Conservation (phyloP, 2,113 vertebrate species). For the Antennarius striatus region DNA sequence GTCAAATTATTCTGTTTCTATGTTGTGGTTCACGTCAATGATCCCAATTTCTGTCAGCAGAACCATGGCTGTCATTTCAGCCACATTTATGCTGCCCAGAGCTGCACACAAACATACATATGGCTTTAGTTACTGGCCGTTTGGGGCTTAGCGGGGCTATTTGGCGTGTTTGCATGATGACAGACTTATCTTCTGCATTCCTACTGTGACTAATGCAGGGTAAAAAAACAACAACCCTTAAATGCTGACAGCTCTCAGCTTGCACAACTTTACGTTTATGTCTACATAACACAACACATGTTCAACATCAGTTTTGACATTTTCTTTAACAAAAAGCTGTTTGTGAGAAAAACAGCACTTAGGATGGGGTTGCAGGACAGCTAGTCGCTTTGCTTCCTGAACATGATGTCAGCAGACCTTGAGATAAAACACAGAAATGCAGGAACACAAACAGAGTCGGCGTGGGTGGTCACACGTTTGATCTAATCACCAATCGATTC, state of each 20-base stretch:
- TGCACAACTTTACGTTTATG: conserved; percentile 20
- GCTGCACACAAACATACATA: conserved; percentile 39
- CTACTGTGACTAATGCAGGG: conserved; percentile 47
- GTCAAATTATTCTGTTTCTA: background rate
- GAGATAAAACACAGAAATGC: conserved; percentile 13
- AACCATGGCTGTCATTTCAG: conserved; percentile 22
- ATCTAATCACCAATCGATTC: background rate
- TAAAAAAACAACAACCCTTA: conserved; percentile 23
- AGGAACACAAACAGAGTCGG: background rate
- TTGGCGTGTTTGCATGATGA: conserved; percentile 56
- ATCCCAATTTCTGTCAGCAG: conserved; percentile 35
- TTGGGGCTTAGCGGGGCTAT: conserved; percentile 39
- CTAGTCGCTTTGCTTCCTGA: conserved; percentile 16
- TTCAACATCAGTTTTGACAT: background rate
- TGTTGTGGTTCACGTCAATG: conserved; percentile 3
- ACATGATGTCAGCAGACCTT: background rate
- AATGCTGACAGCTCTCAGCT: conserved; percentile 23
- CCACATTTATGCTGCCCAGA: conserved; percentile 7
- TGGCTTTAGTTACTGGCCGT: conserved; percentile 62
- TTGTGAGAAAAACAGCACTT: conserved; percentile 5
- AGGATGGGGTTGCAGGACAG: background rate
- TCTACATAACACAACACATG: conserved; percentile 29
- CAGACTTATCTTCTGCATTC: conserved; percentile 60
- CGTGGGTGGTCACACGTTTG: background rate
- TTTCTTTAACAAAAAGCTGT: background rate